These are phyloP conservation scores for Drosophila malerkotliana DNA, from an alignment of 1,140 invertebrate genomes.

Conservation along the genomic window DNA sequence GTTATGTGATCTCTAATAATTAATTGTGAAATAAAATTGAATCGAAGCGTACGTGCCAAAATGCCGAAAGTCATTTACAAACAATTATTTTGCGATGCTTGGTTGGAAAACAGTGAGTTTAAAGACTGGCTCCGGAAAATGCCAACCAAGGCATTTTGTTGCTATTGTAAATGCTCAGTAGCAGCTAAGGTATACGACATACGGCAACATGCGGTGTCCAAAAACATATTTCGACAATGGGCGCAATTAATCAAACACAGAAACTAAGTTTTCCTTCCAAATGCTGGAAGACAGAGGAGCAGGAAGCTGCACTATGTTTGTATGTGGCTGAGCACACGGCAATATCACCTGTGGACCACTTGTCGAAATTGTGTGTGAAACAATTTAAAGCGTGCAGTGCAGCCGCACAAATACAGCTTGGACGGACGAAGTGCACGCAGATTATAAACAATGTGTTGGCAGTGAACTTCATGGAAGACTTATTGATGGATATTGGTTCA, in stretches of 20 bases:
- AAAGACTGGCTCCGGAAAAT: conserved; percentile 16
- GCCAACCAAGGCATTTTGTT: too few relatives aligned
- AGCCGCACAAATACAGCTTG: conserved; percentile 8
- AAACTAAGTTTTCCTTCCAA: too few relatives aligned
- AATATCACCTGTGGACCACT: background rate
- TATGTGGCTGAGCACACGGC: too few relatives aligned
- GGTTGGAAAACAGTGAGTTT: conserved; percentile 19
- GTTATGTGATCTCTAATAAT: conserved; percentile 8
- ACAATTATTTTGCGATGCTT: conserved; percentile 21
- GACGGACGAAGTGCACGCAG: conserved; percentile 9
- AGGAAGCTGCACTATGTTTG: too few relatives aligned
- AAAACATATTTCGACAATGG: background rate
- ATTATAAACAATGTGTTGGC: conserved; percentile 20
- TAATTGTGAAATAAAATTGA: conserved; percentile 16
- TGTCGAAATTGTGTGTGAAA: background rate
- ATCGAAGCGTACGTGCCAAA: conserved; percentile 19
- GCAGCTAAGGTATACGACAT: conserved; percentile 17
- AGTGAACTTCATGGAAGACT: conserved; percentile 16
- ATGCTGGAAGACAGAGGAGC: too few relatives aligned
- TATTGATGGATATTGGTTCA: conserved; percentile 8
- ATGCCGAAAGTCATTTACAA: conserved; percentile 14
- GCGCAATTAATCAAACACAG: too few relatives aligned
- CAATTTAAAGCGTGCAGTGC: conserved; percentile 10
- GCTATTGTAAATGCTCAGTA: conserved; percentile 3
- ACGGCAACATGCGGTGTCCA: conserved; percentile 7